Evolutionary conservation across 2,888 invertebrate species (phyloP), one percentile per base, ranked within the genome.

Genomic region (Plutella xylostella): DNA sequence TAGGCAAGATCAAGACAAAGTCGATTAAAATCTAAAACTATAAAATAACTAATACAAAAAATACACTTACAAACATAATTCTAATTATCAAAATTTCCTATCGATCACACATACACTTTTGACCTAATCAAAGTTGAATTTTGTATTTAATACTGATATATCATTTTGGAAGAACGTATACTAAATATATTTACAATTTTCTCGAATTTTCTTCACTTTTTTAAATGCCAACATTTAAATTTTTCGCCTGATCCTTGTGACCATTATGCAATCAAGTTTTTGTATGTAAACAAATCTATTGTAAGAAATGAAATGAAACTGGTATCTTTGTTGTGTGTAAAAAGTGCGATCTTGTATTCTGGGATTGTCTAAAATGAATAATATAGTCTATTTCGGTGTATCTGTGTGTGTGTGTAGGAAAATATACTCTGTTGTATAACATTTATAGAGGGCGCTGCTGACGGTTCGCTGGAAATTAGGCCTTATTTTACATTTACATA

Each of bases 321-420:
- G 49, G 70, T 70, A 55, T 60, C 55, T 63, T 65, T 62, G 34
- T 63, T 60, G 68, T 73, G 67, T 79, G 82, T 82, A 83, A 83
- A 82, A 83, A 82, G 82, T 82, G 71, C 56, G 82, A 83, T 83
- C 83, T 83, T 83, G 83, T 83, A 82, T 79, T 83, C 83, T 83
- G 83, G 83, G 71, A 75, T 82, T 78, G 80, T 73, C 68, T 72
- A 72, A 80, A 82, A 76, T 76, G 62, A 80, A 80, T 74, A 68
- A 72, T 76, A 74, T 80, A 75, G 59, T 74, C 73, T 77, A 79
- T 78, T 71, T 71, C 69, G 68, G 74, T 67, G 65, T 74, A 63
- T 70, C 65, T 72, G 72, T 66, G 25, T 15, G 62, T 53, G 55
- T 64, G 56, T 68, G 76, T 80, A 82, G 60, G 77, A 80, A 83